These are phyloP conservation scores for Cancer borealis DNA, from an alignment of 2,888 invertebrate genomes.

Conservation along the genomic window DNA sequence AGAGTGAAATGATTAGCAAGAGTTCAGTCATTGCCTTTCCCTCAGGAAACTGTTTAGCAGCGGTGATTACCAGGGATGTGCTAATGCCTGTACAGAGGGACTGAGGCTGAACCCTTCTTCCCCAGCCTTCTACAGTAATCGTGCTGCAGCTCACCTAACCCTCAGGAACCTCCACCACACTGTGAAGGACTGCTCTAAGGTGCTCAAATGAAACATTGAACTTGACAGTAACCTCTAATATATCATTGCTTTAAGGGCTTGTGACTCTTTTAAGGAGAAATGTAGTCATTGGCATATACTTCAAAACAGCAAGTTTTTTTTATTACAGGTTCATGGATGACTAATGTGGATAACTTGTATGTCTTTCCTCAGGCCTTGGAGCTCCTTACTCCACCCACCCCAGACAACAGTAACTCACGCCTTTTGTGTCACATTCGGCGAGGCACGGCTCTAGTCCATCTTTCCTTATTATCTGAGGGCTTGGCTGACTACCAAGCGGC, in stretches of 20 bases:
- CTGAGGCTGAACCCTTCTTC: constrained; percentile 87
- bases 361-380: constrained; percentile 84
- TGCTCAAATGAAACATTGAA: constrained; percentile 78
- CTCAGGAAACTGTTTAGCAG: constrained; percentile 86
- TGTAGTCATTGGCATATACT: not conserved
- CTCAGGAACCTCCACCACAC: constrained; percentile 88
- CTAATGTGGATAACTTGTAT: not conserved
- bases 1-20: not conserved
- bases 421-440: constrained; percentile 87
- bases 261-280: not conserved
- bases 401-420: constrained; percentile 86
- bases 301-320: not conserved
- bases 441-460: constrained; percentile 87
- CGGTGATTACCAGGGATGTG: constrained; percentile 88
- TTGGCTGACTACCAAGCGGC: constrained; percentile 89
- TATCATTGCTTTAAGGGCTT: not conserved
- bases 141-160: constrained; percentile 90
- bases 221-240: not conserved
- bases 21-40: constrained; percentile 70
- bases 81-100: constrained; percentile 90
- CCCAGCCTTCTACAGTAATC: constrained; percentile 87
- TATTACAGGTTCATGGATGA: not conserved
- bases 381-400: constrained; percentile 87
- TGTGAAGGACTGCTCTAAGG: constrained; percentile 83
- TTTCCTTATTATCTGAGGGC: constrained; percentile 86